phyloP scores from a whole-genome alignment of 2,113 vertebrate species.

The Pangasianodon gigas region DNA sequence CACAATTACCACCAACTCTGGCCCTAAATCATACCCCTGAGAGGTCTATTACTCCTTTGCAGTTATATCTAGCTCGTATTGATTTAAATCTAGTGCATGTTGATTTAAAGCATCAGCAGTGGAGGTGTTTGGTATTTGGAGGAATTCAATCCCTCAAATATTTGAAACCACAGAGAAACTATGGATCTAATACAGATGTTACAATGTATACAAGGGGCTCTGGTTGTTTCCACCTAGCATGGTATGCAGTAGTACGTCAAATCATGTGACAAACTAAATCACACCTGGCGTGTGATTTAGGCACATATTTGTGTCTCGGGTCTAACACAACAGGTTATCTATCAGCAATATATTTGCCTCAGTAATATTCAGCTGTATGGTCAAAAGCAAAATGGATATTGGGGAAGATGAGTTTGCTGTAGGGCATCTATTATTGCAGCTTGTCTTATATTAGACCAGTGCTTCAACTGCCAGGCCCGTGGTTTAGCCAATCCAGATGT shows the following conservation, averaged over 20 bases:
- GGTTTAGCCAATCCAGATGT: constrained; percentile 18
- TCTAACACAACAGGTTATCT: background rate
- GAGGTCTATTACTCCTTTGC: background rate
- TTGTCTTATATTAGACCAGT: background rate
- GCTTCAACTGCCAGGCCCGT: background rate
- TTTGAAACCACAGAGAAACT: background rate
- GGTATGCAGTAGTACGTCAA: background rate
- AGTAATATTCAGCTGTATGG: background rate
- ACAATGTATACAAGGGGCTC: background rate
- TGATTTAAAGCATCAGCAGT: background rate
- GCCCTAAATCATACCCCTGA: background rate
- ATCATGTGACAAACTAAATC: background rate
- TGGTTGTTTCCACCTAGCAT: background rate
- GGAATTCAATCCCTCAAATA: background rate
- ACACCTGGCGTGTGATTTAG: background rate
- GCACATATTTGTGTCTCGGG: background rate
- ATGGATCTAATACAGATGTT: background rate
- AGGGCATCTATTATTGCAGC: background rate
- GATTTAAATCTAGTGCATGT: background rate
- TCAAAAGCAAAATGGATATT: background rate
- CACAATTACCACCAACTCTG: background rate
- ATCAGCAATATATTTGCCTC: constrained; percentile 2
- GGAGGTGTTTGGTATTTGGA: background rate
- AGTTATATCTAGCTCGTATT: background rate
- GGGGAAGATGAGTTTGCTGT: background rate